Conservation (phyloP, 2,797 vertebrate genomes). For the Girardinus metallicus region DNA sequence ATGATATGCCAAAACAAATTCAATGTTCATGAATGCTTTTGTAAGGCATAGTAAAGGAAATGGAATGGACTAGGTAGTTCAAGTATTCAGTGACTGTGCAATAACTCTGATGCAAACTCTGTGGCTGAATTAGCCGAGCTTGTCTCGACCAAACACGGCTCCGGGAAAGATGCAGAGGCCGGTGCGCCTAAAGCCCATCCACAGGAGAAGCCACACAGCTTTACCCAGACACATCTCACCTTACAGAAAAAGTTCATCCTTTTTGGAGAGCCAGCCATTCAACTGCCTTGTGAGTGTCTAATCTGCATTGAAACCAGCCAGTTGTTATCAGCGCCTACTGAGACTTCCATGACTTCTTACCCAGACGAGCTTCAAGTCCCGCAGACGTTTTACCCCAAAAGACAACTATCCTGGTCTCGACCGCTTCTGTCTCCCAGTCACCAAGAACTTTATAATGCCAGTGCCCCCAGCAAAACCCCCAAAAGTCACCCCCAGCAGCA, state of each 20-base stretch:
- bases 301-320: background rate
- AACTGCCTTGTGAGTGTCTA: constrained; percentile 74
- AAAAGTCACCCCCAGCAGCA: constrained; percentile 57
- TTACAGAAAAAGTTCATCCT: constrained; percentile 48
- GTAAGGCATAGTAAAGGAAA: background rate
- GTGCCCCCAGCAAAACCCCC: constrained; percentile 77
- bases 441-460: constrained; percentile 81
- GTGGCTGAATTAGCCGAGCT: constrained; percentile 72
- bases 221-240: constrained; percentile 73
- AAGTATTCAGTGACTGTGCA: background rate
- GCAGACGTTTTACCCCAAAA: constrained; percentile 60
- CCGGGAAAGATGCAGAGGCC: constrained; percentile 86
- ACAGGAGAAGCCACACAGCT: constrained; percentile 59
- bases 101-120: constrained; percentile 9
- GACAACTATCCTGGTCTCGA: constrained; percentile 74
- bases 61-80: background rate
- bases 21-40: background rate
- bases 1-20: background rate
- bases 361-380: constrained; percentile 75
- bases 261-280: constrained; percentile 70
- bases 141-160: constrained; percentile 86
- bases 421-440: constrained; percentile 83
- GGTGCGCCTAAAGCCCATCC: constrained; percentile 83
- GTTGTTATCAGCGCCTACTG: background rate
- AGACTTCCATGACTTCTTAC: constrained; percentile 11